A percentile compares a stretch with the other conserved stretches of the same genome.
phyloP scores from a whole-genome alignment of 2,113 vertebrate species.

The Tupaia tana region DNA sequence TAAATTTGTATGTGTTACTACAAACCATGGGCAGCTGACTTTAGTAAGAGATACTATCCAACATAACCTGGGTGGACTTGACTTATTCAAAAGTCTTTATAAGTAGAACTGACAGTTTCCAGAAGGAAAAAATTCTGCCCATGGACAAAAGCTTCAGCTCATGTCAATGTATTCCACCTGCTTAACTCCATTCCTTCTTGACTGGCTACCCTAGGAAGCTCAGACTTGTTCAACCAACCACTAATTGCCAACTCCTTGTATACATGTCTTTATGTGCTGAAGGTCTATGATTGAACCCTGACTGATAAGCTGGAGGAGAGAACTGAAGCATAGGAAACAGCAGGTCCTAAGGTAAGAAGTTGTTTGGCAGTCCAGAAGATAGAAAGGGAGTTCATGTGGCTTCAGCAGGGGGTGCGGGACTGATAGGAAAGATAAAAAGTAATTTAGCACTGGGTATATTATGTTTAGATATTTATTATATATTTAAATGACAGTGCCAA shows the following conservation, averaged over 20 bases:
- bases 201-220: neutral
- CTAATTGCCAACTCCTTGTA: neutral
- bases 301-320: neutral
- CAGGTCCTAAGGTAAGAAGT: neutral
- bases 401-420: neutral
- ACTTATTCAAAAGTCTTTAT: neutral
- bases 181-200: neutral
- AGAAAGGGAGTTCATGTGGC: too few species aligned
- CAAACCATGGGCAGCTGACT: neutral
- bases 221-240: neutral
- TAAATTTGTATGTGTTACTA: too few species aligned
- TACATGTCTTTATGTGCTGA: neutral
- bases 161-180: neutral
- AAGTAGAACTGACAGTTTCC: neutral
- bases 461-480: neutral
- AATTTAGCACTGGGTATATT: neutral
- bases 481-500: neutral
- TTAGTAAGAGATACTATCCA: neutral
- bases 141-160: neutral
- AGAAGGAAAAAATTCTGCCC: neutral
- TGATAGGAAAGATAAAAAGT: neutral
- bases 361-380: neutral
- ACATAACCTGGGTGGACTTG: neutral
- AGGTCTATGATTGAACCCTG: neutral
- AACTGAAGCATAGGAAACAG: neutral